These are phyloP conservation scores for Akabosia matsudoensis DNA, from an alignment of 1,140 invertebrate genomes.

Conservation along the genomic window DNA sequence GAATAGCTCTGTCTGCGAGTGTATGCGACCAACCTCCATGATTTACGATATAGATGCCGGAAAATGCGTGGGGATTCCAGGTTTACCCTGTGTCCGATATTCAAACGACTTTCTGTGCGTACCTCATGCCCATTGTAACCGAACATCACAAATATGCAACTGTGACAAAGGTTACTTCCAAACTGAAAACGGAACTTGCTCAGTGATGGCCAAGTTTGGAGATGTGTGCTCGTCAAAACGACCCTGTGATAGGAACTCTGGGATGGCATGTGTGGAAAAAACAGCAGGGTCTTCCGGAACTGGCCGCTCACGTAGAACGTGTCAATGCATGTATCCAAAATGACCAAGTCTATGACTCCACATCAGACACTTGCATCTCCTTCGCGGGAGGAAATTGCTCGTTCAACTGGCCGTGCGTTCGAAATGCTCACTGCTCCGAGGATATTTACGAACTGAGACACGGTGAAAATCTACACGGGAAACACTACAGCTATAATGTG, in stretches of 20 bases:
- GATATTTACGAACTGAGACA: slow-evolving; percentile 29
- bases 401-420: slow-evolving; percentile 23
- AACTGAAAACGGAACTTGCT: slow-evolving; percentile 31
- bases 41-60: slow-evolving; percentile 12
- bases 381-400: slow-evolving; percentile 29
- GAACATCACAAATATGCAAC: background rate
- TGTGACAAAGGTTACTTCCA: slow-evolving; percentile 28
- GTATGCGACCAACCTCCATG: slow-evolving; percentile 25
- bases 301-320: background rate
- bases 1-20: slow-evolving; percentile 31
- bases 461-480: slow-evolving; percentile 28
- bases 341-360: slow-evolving; percentile 26
- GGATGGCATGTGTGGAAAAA: background rate
- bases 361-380: slow-evolving; percentile 24
- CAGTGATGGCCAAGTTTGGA: slow-evolving; percentile 27
- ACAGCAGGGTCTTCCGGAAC: background rate
- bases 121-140: background rate
- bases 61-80: slow-evolving; percentile 14
- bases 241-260: background rate
- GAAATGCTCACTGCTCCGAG: slow-evolving; percentile 14
- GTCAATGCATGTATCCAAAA: slow-evolving; percentile 19
- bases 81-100: slow-evolving; percentile 13
- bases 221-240: slow-evolving; percentile 13
- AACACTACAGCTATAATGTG: slow-evolving; percentile 30
- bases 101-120: slow-evolving; percentile 15